These are phyloP conservation scores for Microtus agrestis DNA, from an alignment of 2,797 vertebrate species.

Conservation along the genomic window DNA sequence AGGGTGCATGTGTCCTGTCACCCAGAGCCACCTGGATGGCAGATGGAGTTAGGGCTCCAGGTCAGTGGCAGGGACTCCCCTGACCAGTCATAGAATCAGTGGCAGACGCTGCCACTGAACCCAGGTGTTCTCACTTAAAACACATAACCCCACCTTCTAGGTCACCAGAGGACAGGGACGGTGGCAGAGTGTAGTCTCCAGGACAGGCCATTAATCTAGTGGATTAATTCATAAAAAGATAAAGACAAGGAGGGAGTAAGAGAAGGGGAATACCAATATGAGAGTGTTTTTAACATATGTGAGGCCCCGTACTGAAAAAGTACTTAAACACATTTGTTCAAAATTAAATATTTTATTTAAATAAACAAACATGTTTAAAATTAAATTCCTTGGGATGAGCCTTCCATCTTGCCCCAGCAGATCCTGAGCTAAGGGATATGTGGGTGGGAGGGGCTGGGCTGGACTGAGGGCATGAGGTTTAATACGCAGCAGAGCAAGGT, in stretches of 20 bases:
- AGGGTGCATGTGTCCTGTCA: background rate
- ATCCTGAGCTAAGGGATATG: background rate
- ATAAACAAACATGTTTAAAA: slow-evolving; percentile 1
- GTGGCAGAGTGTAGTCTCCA: background rate
- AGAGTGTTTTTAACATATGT: background rate
- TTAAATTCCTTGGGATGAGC: background rate
- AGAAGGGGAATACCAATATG: background rate
- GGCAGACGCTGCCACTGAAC: background rate
- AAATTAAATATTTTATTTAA: slow-evolving; percentile 1
- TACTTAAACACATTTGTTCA: background rate
- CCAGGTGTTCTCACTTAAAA: background rate
- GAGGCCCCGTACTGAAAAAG: background rate
- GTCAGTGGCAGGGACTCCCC: background rate
- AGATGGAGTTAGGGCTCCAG: background rate
- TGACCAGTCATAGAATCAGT: background rate
- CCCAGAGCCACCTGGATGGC: background rate
- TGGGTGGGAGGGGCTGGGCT: background rate
- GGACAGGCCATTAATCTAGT: background rate
- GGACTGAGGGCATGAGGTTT: background rate
- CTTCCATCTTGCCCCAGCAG: background rate
- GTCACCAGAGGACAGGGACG: background rate
- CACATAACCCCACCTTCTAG: background rate
- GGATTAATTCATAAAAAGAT: slow-evolving; percentile 3
- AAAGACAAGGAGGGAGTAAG: background rate
- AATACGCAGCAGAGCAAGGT: background rate